A percentile compares a stretch with the other conserved stretches of the same genome.
Conservation (phyloP, 2,888 invertebrate genomes). For the Fragum whitleyi region DNA sequence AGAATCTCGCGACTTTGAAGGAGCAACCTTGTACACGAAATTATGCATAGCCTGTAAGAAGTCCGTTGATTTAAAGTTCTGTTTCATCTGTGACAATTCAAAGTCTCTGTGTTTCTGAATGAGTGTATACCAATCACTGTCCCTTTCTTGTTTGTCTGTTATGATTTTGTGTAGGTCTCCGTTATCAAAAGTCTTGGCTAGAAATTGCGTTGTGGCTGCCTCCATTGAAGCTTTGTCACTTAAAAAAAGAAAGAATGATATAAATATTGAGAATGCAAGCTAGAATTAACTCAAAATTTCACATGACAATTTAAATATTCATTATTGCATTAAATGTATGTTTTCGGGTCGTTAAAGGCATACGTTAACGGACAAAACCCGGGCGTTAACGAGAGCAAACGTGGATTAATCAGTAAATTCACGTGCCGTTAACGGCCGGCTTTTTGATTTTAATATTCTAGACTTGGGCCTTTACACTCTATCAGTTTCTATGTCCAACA, state of each 20-base stretch:
- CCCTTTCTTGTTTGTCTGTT: constrained; percentile 23
- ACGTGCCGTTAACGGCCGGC: too few relatives aligned
- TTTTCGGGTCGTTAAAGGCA: too few relatives aligned
- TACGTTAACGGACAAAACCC: too few relatives aligned
- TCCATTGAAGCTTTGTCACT: constrained; percentile 1
- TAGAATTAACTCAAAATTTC: too few relatives aligned
- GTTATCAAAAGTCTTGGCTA: constrained; percentile 2
- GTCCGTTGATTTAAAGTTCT: constrained; percentile 21
- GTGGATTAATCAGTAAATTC: too few relatives aligned
- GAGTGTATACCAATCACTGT: constrained; percentile 21
- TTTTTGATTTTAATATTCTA: too few relatives aligned
- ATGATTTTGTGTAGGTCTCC: constrained; percentile 13
- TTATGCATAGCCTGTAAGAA: constrained; percentile 39
- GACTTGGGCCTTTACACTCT: too few relatives aligned
- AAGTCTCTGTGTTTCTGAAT: constrained; percentile 31
- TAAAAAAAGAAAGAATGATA: not conserved
- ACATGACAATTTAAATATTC: too few relatives aligned
- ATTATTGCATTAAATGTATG: too few relatives aligned
- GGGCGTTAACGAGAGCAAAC: too few relatives aligned
- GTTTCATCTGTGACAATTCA: constrained; percentile 34
- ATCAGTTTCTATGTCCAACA: too few relatives aligned
- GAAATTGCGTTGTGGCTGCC: not conserved
- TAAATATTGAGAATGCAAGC: too few relatives aligned
- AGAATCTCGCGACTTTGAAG: not conserved
- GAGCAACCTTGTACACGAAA: constrained; percentile 25